Conservation (phyloP, 2,113 vertebrate species). For the Podilymbus podiceps region DNA sequence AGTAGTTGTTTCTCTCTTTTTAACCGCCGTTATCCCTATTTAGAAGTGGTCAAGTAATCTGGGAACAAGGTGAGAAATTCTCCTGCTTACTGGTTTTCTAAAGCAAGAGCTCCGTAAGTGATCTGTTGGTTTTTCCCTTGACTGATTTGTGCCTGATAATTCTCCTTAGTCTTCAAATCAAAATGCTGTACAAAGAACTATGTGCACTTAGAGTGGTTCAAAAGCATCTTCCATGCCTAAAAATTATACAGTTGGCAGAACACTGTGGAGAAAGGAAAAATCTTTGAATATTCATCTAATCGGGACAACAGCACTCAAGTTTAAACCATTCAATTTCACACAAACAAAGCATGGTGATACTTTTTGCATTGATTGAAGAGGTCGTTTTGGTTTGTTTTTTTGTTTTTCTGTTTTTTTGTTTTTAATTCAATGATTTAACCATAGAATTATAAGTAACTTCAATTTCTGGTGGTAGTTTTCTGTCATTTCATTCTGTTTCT, state of each 20-base stretch:
- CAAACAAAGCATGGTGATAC: neutral
- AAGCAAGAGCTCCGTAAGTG: slow-evolving; percentile 1
- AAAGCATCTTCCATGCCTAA: neutral
- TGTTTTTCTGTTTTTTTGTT: too few relatives aligned
- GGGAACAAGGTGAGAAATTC: neutral
- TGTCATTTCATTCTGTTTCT: neutral
- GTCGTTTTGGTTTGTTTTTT: too few relatives aligned
- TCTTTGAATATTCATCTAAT: neutral
- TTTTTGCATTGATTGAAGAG: slow-evolving; percentile 13
- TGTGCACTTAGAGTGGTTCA: neutral
- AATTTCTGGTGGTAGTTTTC: slow-evolving; percentile 14
- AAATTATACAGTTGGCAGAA: neutral
- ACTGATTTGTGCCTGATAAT: neutral
- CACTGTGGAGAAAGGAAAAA: neutral
- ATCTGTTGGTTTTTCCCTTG: neutral
- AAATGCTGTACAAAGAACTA: neutral
- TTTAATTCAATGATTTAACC: neutral
- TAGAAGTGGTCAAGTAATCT: neutral
- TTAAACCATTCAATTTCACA: neutral
- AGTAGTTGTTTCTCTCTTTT: neutral
- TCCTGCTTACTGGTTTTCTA: neutral
- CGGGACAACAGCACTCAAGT: neutral
- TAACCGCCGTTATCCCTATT: neutral
- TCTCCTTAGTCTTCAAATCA: slow-evolving; percentile 1
- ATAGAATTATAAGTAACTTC: neutral